Evolutionary conservation across 2,797 vertebrate species (phyloP), one percentile per base, ranked within the genome.

Genomic region (Capromys pilorides): DNA sequence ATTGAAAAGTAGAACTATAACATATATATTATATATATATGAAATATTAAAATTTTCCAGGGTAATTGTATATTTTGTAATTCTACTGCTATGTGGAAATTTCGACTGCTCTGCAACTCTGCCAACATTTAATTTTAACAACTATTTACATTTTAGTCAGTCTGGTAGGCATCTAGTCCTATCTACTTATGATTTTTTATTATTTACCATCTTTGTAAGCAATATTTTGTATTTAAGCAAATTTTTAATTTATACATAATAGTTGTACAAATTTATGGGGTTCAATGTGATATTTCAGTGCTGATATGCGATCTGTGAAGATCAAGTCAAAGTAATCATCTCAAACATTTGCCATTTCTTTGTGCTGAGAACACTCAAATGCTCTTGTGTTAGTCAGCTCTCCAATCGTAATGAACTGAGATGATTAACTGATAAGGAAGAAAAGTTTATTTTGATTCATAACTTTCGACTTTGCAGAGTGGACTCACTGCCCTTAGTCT

Each of bases 11-110:
- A 87, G 36, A 91, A 88, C 41, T 88, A 67, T 6, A 67, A 31
- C 67, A 80, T 51, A 51, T 51, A 51, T 51, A 8, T 51, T 6
- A 51, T 51, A 51, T 12, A n/a, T 14, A 54, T 54, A 12, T 73
- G 61, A 79, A 88, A 92, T 88, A 80, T 31, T 51, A 90, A 94
- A 71, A 57, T 36, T 87, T 88, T 67, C 49, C 61, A 77, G 89
- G 41, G 5, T 90, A 71, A 83, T 83, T n/a, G 1, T 10, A 69
- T 77, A 67, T 54, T 81, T 5, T 69, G 9, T 77, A 89, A 6
- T 59, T 6, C 26, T 81, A 6, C 31, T 57, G 61, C 4, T 39
- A 18, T 45, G 36, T 93, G 9, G 51, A 61, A 51, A 13, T 39
- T 73, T 69, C 41, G 66, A 36, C 6, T 51, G 6, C 59, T 75